These are phyloP conservation scores for Slavum lentiscoides DNA, from an alignment of 2,888 invertebrate species.

Conservation along the genomic window DNA sequence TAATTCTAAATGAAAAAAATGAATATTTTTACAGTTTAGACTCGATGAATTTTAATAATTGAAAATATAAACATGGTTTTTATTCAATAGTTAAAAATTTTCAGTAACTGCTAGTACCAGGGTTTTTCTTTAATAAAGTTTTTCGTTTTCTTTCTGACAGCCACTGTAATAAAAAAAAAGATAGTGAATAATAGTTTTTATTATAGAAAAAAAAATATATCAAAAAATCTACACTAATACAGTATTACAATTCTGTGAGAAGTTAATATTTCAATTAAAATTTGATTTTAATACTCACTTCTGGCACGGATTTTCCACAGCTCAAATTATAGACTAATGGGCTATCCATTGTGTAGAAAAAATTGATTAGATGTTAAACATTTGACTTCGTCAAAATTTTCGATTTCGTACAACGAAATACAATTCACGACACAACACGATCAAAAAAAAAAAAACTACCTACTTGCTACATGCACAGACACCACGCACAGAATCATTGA, in stretches of 20 bases:
- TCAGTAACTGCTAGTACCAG: conserved; percentile 62
- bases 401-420: neutral
- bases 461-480: no score
- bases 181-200: no score
- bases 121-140: conserved; percentile 81
- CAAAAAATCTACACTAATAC: no score
- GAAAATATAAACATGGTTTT: no score
- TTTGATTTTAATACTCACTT: conserved; percentile 68
- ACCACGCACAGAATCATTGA: no score
- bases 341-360: conserved; percentile 1
- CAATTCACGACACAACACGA: neutral
- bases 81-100: neutral
- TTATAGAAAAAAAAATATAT: no score
- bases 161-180: conserved; percentile 69
- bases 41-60: no score
- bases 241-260: neutral
- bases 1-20: conserved; percentile 67
- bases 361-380: neutral
- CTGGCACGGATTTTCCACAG: conserved; percentile 93
- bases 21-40: neutral
- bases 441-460: no score
- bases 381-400: neutral
- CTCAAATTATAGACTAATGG: conserved; percentile 88
- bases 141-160: conserved; percentile 81
- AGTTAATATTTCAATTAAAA: neutral